A percentile compares a stretch with the other conserved stretches of the same genome.
These are phyloP conservation scores for Clusia tigrina DNA, from an alignment of 2,888 invertebrate species.

Conservation along the genomic window DNA sequence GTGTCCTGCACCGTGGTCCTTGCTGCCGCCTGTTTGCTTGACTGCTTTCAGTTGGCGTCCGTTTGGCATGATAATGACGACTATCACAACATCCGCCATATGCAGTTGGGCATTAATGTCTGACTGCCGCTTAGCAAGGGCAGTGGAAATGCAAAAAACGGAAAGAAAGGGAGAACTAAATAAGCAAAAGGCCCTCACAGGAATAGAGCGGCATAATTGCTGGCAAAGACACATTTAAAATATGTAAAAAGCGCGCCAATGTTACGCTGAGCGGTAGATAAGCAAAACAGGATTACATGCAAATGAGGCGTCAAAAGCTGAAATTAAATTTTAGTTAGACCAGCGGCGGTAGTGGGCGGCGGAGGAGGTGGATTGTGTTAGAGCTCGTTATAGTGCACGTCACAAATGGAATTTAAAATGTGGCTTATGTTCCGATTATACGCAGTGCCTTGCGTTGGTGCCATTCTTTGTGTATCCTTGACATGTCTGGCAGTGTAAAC, in stretches of 20 bases:
- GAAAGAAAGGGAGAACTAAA: neutral
- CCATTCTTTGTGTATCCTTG: no score
- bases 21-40: neutral
- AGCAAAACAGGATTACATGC: slow-evolving; percentile 3
- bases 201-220: neutral
- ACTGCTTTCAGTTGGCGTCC: neutral
- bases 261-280: neutral
- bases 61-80: neutral
- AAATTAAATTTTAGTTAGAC: neutral
- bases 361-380: no score
- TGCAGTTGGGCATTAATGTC: neutral
- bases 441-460: no score
- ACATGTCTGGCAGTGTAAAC: no score
- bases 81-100: neutral
- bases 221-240: no score
- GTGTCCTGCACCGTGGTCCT: neutral
- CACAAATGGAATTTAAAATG: no score
- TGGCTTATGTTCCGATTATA: no score
- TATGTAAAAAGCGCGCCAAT: neutral
- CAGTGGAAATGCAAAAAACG: neutral
- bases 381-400: no score
- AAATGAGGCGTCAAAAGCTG: slow-evolving; percentile 8
- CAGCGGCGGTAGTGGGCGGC: no score
- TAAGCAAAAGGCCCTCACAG: neutral
- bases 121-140: neutral